Evolutionary conservation across 2,797 vertebrate species (phyloP).

Genomic region (Ammospiza maritima): DNA sequence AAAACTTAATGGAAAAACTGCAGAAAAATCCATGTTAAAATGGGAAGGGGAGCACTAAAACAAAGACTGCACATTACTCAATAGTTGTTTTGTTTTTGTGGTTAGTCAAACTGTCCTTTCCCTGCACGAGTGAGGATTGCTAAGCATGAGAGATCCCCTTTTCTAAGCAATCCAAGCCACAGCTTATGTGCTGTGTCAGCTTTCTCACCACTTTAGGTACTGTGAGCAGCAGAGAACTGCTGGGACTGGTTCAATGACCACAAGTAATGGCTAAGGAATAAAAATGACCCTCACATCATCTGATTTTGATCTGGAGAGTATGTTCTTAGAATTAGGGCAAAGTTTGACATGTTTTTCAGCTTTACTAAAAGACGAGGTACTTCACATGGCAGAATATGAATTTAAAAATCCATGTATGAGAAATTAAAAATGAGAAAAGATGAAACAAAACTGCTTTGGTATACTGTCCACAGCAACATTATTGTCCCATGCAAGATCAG

Average conservation of each 20-base stretch:
- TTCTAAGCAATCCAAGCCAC: neutral
- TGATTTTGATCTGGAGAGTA: neutral
- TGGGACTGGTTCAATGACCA: slow-evolving; percentile 11
- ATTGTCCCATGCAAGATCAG: neutral
- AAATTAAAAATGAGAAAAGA: neutral
- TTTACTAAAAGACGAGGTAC: neutral
- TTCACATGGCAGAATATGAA: neutral
- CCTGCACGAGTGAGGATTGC: neutral
- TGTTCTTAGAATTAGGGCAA: neutral
- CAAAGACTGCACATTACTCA: neutral
- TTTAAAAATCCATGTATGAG: neutral
- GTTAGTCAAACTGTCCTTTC: neutral
- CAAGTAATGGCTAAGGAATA: neutral
- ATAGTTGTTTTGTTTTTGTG: neutral
- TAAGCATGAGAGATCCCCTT: slow-evolving; percentile 32
- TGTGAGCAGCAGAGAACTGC: neutral
- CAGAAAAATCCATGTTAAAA: neutral
- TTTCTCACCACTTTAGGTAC: neutral
- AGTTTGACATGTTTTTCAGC: neutral
- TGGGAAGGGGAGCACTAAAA: neutral
- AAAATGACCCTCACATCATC: neutral
- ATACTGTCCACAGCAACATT: neutral
- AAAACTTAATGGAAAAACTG: neutral
- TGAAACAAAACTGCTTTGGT: neutral
- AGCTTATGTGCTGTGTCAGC: neutral